phyloP scores from a whole-genome alignment of 1,140 invertebrate genomes.

The Mizuhopecten yessoensis region DNA sequence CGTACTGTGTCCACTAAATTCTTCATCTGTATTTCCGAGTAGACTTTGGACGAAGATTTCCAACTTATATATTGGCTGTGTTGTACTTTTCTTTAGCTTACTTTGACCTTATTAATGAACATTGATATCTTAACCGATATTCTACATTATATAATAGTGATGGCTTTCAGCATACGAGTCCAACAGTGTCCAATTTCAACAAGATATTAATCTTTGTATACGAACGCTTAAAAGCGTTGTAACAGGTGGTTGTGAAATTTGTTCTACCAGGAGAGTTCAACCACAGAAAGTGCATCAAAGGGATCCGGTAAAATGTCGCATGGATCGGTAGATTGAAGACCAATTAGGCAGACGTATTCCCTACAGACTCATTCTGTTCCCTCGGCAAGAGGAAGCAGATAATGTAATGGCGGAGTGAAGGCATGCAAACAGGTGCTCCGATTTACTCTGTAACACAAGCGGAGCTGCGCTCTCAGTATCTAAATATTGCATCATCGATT shows the following conservation, averaged over 20 bases:
- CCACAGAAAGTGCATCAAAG: not conserved
- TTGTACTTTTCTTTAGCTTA: too few species aligned
- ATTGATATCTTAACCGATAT: too few species aligned
- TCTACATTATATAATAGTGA: too few species aligned
- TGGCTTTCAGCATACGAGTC: not conserved
- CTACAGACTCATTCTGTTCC: not conserved
- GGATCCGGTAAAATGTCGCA: constrained; percentile 4
- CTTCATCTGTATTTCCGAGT: too few species aligned
- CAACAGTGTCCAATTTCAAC: not conserved
- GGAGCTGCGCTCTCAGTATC: not conserved
- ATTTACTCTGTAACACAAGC: not conserved
- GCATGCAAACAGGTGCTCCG: constrained; percentile 16
- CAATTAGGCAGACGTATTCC: constrained; percentile 26
- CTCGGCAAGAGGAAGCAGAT: not conserved
- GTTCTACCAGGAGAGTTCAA: not conserved
- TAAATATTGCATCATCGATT: not conserved
- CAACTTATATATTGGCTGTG: too few species aligned
- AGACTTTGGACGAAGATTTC: too few species aligned
- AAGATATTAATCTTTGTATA: not conserved
- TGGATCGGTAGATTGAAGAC: constrained; percentile 29
- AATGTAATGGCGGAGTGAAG: not conserved
- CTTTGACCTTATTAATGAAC: too few species aligned
- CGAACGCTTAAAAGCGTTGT: not conserved
- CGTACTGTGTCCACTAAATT: too few species aligned
- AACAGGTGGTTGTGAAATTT: not conserved